These are phyloP conservation scores for Drosophila nannoptera DNA, from an alignment of 1,140 invertebrate genomes.

Conservation along the genomic window DNA sequence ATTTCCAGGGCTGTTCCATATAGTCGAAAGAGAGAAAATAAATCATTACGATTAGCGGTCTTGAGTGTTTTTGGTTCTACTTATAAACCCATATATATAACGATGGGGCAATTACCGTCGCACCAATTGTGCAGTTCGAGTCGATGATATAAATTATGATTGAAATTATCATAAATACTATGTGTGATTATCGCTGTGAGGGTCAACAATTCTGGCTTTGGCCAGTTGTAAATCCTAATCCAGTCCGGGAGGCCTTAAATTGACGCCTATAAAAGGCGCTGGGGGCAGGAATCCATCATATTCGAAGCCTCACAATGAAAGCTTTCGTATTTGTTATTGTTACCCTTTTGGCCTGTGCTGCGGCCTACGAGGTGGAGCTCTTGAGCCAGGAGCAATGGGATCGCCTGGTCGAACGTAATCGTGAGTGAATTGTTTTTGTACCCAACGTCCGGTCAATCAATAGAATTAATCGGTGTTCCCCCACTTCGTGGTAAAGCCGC, in stretches of 20 bases:
- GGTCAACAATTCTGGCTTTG: no score
- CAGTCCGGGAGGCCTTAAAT: neutral
- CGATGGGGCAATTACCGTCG: conserved; percentile 39
- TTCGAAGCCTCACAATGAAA: conserved; percentile 54
- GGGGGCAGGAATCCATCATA: neutral
- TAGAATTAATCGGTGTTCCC: conserved; percentile 1
- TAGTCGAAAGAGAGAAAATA: no score
- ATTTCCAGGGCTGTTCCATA: no score
- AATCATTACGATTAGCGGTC: no score
- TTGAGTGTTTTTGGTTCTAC: conserved; percentile 45
- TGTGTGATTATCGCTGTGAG: no score
- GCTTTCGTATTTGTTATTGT: conserved; percentile 53
- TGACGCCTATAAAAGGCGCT: conserved; percentile 56
- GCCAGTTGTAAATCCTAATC: no score
- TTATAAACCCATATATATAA: conserved; percentile 34
- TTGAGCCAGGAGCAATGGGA: conserved; percentile 66
- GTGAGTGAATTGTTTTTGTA: conserved; percentile 43
- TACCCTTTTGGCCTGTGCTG: conserved; percentile 59
- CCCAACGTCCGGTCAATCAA: neutral
- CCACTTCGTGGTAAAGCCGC: conserved; percentile 25
- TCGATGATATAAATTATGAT: conserved; percentile 36
- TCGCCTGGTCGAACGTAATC: conserved; percentile 46
- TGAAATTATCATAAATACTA: conserved; percentile 20
- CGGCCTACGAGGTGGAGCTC: conserved; percentile 66
- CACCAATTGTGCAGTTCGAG: conserved; percentile 28